Evolutionary conservation across 2,797 vertebrate genomes (phyloP), one percentile per base, ranked within the genome.

Genomic region (Muscicapa striata): DNA sequence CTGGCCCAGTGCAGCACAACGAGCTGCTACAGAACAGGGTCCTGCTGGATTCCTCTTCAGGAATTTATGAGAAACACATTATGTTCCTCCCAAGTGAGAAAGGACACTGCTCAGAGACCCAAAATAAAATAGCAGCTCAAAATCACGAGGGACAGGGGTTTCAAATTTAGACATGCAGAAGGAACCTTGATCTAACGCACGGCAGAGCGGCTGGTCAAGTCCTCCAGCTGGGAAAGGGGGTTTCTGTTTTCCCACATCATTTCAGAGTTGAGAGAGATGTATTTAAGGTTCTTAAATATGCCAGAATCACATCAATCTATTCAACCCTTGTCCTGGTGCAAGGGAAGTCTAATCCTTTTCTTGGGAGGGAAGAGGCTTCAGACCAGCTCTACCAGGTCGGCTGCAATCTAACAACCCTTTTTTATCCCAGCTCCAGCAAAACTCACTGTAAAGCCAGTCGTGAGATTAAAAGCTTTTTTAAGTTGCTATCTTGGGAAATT

Each of bases 401-500:
- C 89, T 94, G 93, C 86, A 97, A 96, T 91, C 92, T 95, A 96
- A 97, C 27, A 57, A 93, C 90, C 90, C 89, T 96, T 96, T 97
- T 96, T 96, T 91, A 95, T 97, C 96, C 94, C 94, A 97, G 93
- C 96, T 93, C 96, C 95, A 94, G 88, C 76, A 97, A 97, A 97
- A 85, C 45, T 82, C 95, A 82, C 85, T 96, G 19, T 93, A 96
- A 87, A 97, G 95, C 97, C 96, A 95, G 94, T 92, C 19, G 13
- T 94, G 96, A 97, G 96, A 98, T 97, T 97, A 97, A 98, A 98
- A 96, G 96, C 96, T 97, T 97, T 98, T 98, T 96, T 92, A 94
- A 97, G 97, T 98, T 97, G 96, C 97, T 98, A 96, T 98, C 98
- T 97, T 98, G 98, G 98, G 97, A 98, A 98, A 98, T 98, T 98